Evolutionary conservation across 1,140 invertebrate genomes (phyloP), one percentile per base, ranked within the genome.

Genomic region (Batillaria attramentaria): DNA sequence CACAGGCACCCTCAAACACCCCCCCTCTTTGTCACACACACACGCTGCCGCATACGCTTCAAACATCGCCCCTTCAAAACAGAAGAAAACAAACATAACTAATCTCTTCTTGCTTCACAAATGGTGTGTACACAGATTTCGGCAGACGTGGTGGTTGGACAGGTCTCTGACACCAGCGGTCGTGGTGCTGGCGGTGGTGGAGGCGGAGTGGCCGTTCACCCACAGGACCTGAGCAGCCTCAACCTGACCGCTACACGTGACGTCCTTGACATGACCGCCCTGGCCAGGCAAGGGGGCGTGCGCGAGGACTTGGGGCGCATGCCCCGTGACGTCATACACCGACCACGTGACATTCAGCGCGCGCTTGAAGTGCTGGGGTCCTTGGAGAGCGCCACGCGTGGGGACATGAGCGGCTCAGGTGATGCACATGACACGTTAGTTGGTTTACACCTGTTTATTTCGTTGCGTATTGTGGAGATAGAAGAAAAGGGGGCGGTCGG

Each of bases 281-380:
- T 75, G 35, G 43, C 57, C 57, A 33, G 73, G 24, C 41, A 50
- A 33, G 31, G 57, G 20, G n/a, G 18, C 35, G 57, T 37, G 37
- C 73, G 57, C 0, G 73, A 75, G 0, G 73, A 75, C 31, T 4
- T 62, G 37, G 57, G 50, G 8, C 73, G 57, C 24, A 37, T 41
- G 24, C n/a, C n/a, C n/a, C 73, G 73, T 3, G 73, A 75, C 20
- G 57, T 65, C 54, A 42, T 75, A 16, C 73, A 75, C 54, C 54
- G 73, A 6, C 73, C 73, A 20, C 73, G 73, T 24, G 73, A 75
- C 54, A 39, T 75, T 28, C 73, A 62, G 73, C 73, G 73, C 16
- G 73, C 73, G 3, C 31, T 65, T 4, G 73, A 75, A 3, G 73
- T 41, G 0, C 43, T 75, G 37, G 73, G 72, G 4, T 62, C 73